These are phyloP conservation scores for Ptychochromis oligacanthus DNA, from an alignment of 2,113 vertebrate genomes.

Conservation along the genomic window DNA sequence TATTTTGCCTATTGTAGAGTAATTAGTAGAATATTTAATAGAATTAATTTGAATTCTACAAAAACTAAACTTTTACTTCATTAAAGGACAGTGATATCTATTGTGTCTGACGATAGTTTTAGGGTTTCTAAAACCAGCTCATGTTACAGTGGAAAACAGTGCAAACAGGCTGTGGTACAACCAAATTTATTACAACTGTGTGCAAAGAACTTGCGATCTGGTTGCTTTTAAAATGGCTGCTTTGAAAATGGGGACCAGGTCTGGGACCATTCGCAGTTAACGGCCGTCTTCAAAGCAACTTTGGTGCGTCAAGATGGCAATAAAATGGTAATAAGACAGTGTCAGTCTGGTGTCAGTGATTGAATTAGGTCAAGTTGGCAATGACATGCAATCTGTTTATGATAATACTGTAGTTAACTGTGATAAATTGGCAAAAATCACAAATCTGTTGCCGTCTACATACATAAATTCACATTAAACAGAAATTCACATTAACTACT, in stretches of 20 bases:
- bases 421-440: no score
- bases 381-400: no score
- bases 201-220: neutral
- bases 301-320: neutral
- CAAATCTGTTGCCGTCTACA: neutral
- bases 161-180: no score
- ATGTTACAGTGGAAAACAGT: neutral
- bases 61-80: neutral
- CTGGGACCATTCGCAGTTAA: neutral
- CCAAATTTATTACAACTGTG: no score
- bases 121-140: neutral
- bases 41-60: no score
- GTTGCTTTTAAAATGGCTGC: neutral
- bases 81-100: accelerated
- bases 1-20: neutral
- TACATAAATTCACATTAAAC: neutral
- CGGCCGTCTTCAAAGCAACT: neutral
- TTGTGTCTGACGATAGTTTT: neutral
- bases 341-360: neutral
- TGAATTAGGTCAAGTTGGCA: neutral
- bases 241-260: neutral
- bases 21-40: neutral
- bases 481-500: neutral
- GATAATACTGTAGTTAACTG: no score
- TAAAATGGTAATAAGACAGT: neutral